These are phyloP conservation scores for Odontamblyopus lacepedii DNA, from an alignment of 2,797 vertebrate genomes.

Conservation along the genomic window DNA sequence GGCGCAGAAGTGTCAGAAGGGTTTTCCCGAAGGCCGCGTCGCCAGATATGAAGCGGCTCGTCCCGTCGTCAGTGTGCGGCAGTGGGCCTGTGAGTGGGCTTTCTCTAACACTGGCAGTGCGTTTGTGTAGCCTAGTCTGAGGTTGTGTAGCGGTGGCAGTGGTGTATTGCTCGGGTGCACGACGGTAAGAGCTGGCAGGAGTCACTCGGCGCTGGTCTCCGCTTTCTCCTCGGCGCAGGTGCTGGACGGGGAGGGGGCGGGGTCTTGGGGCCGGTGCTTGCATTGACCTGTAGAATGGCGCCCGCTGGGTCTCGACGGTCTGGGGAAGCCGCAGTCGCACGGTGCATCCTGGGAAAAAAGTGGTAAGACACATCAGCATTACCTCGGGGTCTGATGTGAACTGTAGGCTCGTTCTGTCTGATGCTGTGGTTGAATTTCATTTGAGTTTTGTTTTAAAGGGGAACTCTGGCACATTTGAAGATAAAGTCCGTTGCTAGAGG, in stretches of 20 bases:
- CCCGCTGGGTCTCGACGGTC: conserved; percentile 81
- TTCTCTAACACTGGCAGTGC: conserved; percentile 60
- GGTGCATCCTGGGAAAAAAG: conserved; percentile 83
- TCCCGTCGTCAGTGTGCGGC: conserved; percentile 37
- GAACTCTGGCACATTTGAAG: no score
- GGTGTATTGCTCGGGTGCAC: conserved; percentile 15
- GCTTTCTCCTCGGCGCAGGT: conserved; percentile 76
- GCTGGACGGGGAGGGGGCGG: conserved; percentile 52
- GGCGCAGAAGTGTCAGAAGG: background rate
- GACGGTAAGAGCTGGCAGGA: background rate
- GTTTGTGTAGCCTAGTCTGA: conserved; percentile 40
- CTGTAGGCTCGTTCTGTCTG: no score
- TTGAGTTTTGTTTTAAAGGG: no score
- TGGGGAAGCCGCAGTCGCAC: conserved; percentile 89
- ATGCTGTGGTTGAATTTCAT: no score
- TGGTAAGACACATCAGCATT: no score
- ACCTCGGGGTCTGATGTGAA: no score
- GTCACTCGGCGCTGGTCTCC: conserved; percentile 76
- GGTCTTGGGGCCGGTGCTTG: conserved; percentile 85
- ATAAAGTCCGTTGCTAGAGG: no score
- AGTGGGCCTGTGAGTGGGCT: conserved; percentile 52
- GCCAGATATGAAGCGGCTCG: background rate
- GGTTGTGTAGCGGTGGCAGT: conserved; percentile 43
- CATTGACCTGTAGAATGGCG: conserved; percentile 89
- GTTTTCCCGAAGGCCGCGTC: background rate